Evolutionary conservation across 2,888 invertebrate genomes (phyloP), one percentile per base, ranked within the genome.

Genomic region (Amphiduros pacificus): DNA sequence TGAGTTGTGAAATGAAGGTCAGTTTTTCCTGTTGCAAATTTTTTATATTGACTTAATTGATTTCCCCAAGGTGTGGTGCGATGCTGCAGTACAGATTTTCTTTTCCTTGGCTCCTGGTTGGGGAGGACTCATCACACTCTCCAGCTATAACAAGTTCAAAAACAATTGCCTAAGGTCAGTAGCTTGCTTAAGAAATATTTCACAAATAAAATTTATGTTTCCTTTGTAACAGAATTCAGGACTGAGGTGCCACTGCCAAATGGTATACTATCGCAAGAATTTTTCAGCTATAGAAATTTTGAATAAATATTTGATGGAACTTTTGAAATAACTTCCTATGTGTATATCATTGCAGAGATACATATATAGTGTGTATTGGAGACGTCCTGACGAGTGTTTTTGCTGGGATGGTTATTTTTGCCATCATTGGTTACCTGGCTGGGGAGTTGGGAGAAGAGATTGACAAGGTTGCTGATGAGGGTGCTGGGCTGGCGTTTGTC

Each of bases 11-110:
- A n/a, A n/a, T n/a, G n/a, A n/a, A n/a, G n/a, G n/a, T n/a, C n/a
- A n/a, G n/a, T n/a, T n/a, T n/a, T n/a, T n/a, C n/a, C n/a, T n/a
- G n/a, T n/a, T n/a, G n/a, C n/a, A n/a, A n/a, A n/a, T n/a, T n/a
- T n/a, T n/a, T n/a, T n/a, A n/a, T n/a, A n/a, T n/a, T n/a, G n/a
- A n/a, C n/a, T n/a, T n/a, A n/a, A n/a, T n/a, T n/a, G n/a, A 44
- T 9, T 6, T 44, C 6, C 27, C 82, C 1, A 48, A 62, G 63
- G 60, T 63, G 27, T 63, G 63, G 91, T 90, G 90, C 51, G 91
- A 91, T 77, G 91, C 91, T 0, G 91, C 91, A 0, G 90, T 91
- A 26, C 91, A 91, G 81, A 91, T 91, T 77, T 92, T 92, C 82
- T 92, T 91, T 78, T 90, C 91, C 0, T 82, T 92, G 32, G 90